phyloP scores from a whole-genome alignment of 1,140 invertebrate genomes.

The Drosophila sturtevanti region DNA sequence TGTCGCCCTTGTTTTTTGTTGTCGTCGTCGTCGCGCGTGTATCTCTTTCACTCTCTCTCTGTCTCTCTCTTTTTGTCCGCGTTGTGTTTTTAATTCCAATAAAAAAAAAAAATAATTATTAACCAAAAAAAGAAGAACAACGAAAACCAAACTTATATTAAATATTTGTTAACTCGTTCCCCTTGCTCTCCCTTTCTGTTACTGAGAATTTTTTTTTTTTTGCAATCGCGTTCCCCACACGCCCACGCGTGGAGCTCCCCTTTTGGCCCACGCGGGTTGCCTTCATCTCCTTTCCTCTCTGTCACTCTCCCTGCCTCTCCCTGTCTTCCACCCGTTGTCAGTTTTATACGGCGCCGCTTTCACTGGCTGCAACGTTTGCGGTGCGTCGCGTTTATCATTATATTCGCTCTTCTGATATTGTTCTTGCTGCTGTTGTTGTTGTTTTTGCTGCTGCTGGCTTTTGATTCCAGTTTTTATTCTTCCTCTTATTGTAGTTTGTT shows the following conservation, averaged over 20 bases:
- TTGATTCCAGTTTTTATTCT: constrained; percentile 41
- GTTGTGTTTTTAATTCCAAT: constrained; percentile 11
- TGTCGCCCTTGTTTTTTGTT: constrained; percentile 33
- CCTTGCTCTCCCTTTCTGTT: constrained; percentile 42
- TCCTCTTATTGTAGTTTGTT: constrained; percentile 20
- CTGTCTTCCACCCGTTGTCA: too few species aligned
- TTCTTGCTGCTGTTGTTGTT: constrained; percentile 19
- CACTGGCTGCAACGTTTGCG: background rate
- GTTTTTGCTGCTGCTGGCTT: constrained; percentile 32
- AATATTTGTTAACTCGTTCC: too few species aligned
- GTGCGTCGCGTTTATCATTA: constrained; percentile 48
- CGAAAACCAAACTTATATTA: background rate
- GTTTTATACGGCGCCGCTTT: background rate
- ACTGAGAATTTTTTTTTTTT: constrained; percentile 35
- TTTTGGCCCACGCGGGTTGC: constrained; percentile 25
- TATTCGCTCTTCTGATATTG: too few species aligned
- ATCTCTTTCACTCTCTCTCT: background rate
- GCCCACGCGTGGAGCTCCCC: constrained; percentile 3
- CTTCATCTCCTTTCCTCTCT: too few species aligned
- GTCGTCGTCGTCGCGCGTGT: constrained; percentile 23
- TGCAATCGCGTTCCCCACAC: constrained; percentile 44
- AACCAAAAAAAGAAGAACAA: background rate
- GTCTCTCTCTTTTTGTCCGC: background rate
- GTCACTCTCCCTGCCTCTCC: background rate
- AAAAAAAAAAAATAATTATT: constrained; percentile 7